These are phyloP conservation scores for Zaprionus taronus DNA, from an alignment of 1,140 invertebrate genomes.

Conservation along the genomic window DNA sequence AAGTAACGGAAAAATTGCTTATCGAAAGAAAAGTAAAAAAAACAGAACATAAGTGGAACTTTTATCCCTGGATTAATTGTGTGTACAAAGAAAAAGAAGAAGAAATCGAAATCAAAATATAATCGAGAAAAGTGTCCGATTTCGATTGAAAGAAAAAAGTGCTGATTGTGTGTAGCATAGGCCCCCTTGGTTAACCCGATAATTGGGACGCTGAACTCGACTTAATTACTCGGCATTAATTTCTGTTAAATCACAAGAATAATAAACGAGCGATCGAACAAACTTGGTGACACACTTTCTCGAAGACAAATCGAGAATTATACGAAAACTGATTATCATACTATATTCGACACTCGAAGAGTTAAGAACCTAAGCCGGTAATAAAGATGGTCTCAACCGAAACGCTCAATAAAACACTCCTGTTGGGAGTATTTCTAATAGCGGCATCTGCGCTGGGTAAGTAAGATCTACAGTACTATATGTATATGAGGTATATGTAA, in stretches of 20 bases:
- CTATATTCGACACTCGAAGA: constrained; percentile 22
- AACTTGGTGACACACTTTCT: constrained; percentile 59
- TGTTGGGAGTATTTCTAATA: constrained; percentile 47
- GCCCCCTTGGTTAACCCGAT: constrained; percentile 26
- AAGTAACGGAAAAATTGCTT: constrained; percentile 14
- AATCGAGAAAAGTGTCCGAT: constrained; percentile 38
- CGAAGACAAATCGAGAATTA: not conserved
- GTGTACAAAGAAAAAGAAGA: constrained; percentile 10
- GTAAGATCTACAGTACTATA: constrained; percentile 19
- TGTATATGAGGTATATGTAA: constrained; percentile 25
- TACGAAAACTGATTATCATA: constrained; percentile 41
- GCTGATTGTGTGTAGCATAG: constrained; percentile 56
- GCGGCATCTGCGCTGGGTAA: constrained; percentile 57
- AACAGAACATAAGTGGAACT: constrained; percentile 4
- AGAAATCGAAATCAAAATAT: constrained; percentile 36
- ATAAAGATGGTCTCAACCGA: constrained; percentile 40
- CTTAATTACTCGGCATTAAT: constrained; percentile 77
- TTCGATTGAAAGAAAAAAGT: constrained; percentile 49
- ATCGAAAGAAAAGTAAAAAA: constrained; percentile 21
- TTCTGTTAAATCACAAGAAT: constrained; percentile 62
- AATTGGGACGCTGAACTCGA: constrained; percentile 60
- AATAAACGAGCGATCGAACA: constrained; percentile 54
- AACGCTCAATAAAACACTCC: constrained; percentile 30
- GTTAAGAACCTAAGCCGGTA: constrained; percentile 16
- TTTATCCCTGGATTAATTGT: constrained; percentile 16